Evolutionary conservation across 2,797 vertebrate species (phyloP), one percentile per base, ranked within the genome.

Genomic region (Acanthurus tractus): DNA sequence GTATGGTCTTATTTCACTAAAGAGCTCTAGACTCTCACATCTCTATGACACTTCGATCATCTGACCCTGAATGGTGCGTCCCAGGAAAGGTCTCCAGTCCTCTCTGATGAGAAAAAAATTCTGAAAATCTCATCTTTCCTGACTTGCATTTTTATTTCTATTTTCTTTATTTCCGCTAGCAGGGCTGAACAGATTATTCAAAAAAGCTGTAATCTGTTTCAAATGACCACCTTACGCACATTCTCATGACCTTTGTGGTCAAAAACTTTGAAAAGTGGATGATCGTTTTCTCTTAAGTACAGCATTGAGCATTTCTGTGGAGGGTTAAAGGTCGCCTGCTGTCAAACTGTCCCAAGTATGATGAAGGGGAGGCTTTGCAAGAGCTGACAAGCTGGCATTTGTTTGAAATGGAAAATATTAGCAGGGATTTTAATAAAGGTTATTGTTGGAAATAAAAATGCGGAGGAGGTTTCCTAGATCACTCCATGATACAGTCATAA

Each of bases 261-360:
- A 55, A 58, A 64, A 50, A 12, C 8, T 23, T 45, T 17, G 1
- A 50, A 36, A 53, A 73, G 36, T 1, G 44, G 17, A 52, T 13
- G 6, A 12, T 0, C 6, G 18, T 42, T 61, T 54, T 23, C n/a
- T 56, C 46, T 55, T 8, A 48, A 46, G 11, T 13, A 1, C 18
- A 20, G 29, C 53, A 23, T 29, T 36, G 48, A 78, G 29, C 52
- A n/a, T 20, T 34, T 68, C 62, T 49, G 44, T 1, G 9, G 52
- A 52, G 25, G 75, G 72, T 82, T 52, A 63, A 48, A 55, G 61
- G 62, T 52, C n/a, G 0, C 17, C 57, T 34, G 25, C 75, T 70
- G 70, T 70, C 59, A 64, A 12, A 29, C 22, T 12, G 20, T 40
- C 14, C 15, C 1, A 4, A 20, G 29, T 7, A 49, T 61, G 49